Evolutionary conservation across 2,797 vertebrate species (phyloP), one percentile per base, ranked within the genome.

Genomic region (Melanotaenia trifasciata): DNA sequence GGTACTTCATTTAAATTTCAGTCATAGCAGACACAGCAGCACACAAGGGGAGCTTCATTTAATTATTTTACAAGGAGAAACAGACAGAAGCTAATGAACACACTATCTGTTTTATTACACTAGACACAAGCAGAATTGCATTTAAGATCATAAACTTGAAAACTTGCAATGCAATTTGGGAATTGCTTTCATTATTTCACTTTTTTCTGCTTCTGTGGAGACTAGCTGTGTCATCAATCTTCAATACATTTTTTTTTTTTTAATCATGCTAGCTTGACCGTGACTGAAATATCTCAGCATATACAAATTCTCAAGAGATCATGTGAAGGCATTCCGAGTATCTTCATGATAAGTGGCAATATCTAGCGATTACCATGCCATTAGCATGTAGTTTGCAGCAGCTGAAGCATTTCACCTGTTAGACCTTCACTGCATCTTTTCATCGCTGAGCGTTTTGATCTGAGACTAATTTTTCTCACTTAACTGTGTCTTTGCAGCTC

Each of bases 1-100:
- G 16, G 51, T 56, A n/a, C 72, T 71, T 83, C 28, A 56, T 58
- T 79, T 61, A 75, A 61, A 67, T n/a, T 73, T 54, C 53, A 26
- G 47, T 24, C n/a, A 33, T 33, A 11, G 67, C 16, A 26, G 54
- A 47, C 51, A 22, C 26, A 22, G 36, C 18, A 2, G 3, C 24
- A 3, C 9, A 53, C 38, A 58, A 40, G 8, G 3, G 24, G 24
- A 18, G 62, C n/a, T 63, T 28, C 22, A 69, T 50, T 76, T 65
- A 54, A 82, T 74, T 72, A 38, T 30, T 66, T 65, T 8, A 66
- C 67, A 2, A 79, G 67, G 14, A 76, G 40, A 35, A 64, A 65
- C 14, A 35, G 51, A 8, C 2, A 5, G 38, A 24, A 32, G 70
- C n/a, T 62, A 43, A 63, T 57, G 1, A 70, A 22, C 13, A 38